Percentiles rank a stretch among this genome's conserved stretches.
These are phyloP conservation scores for Amphipoea lucens DNA, from an alignment of 2,888 invertebrate species.

Conservation along the genomic window DNA sequence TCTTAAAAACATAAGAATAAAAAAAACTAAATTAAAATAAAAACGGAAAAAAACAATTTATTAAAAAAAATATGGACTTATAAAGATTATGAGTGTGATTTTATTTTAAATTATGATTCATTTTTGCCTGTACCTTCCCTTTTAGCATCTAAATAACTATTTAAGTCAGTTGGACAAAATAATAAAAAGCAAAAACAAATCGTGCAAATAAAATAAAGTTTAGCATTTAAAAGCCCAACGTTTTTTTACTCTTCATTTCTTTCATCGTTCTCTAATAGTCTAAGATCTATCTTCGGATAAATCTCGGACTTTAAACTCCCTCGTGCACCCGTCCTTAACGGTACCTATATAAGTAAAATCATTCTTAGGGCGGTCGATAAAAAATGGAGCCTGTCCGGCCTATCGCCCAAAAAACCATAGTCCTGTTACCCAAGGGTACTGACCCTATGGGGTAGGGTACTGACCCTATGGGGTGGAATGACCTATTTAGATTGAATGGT, in stretches of 20 bases:
- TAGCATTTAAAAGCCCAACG: background rate
- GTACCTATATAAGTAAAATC: slow-evolving; percentile 86
- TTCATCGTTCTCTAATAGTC: background rate
- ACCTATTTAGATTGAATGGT: slow-evolving; percentile 88
- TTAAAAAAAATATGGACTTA: background rate
- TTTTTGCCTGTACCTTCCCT: background rate
- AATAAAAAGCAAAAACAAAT: background rate
- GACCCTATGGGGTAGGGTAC: slow-evolving; percentile 87
- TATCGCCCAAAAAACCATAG: slow-evolving; percentile 82
- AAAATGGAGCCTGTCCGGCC: slow-evolving; percentile 83
- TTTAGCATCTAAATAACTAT: background rate
- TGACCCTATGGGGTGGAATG: slow-evolving; percentile 88
- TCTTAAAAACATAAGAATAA: no score
- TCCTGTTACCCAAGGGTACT: slow-evolving; percentile 88
- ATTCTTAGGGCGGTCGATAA: slow-evolving; percentile 85
- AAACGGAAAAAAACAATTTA: background rate
- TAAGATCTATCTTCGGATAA: slow-evolving; percentile 69
- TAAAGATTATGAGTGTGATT: background rate
- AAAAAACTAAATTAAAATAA: no score
- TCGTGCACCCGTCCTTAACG: slow-evolving; percentile 80
- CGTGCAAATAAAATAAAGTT: background rate
- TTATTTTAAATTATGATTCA: background rate
- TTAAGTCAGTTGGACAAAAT: background rate
- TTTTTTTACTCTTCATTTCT: background rate
- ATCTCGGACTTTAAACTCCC: slow-evolving; percentile 69